These are phyloP conservation scores for Macquaria ambigua DNA, from an alignment of 2,113 vertebrate genomes.

Conservation along the genomic window DNA sequence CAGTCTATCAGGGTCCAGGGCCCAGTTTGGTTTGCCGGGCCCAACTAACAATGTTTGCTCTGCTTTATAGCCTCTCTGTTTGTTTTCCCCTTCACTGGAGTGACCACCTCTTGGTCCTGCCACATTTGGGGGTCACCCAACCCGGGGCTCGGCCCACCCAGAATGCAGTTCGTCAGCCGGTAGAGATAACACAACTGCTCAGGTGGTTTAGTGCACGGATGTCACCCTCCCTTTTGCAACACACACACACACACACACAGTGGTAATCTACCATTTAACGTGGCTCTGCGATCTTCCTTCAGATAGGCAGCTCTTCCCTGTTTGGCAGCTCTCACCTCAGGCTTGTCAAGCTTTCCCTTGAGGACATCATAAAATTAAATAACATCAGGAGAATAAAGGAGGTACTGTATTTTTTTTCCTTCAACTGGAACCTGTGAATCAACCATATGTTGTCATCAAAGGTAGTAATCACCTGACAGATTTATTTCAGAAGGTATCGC, in stretches of 20 bases:
- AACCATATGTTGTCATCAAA: slow-evolving; percentile 27
- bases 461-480: slow-evolving; percentile 39
- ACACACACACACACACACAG: slow-evolving; percentile 19
- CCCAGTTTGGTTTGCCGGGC: slow-evolving; percentile 61
- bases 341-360: slow-evolving; percentile 46
- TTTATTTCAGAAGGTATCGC: slow-evolving; percentile 35
- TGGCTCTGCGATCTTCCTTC: slow-evolving; percentile 37
- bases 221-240: slow-evolving; percentile 16
- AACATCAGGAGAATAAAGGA: slow-evolving; percentile 42
- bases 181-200: slow-evolving; percentile 57
- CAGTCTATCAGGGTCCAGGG: slow-evolving; percentile 51
- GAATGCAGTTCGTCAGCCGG: slow-evolving; percentile 36
- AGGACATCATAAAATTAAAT: slow-evolving; percentile 65
- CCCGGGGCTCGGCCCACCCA: slow-evolving; percentile 62
- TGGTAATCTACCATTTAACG: slow-evolving; percentile 40
- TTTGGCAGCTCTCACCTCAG: slow-evolving; percentile 34
- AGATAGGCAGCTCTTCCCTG: slow-evolving; percentile 52
- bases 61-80: slow-evolving; percentile 77
- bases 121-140: slow-evolving; percentile 61
- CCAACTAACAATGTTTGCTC: slow-evolving; percentile 74
- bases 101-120: slow-evolving; percentile 57
- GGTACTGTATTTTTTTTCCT: slow-evolving; percentile 15
- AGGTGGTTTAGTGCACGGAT: slow-evolving; percentile 38
- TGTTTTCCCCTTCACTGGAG: slow-evolving; percentile 78
- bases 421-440: slow-evolving; percentile 12